phyloP scores from a whole-genome alignment of 2,888 invertebrate species.

The Colletes collaris region DNA sequence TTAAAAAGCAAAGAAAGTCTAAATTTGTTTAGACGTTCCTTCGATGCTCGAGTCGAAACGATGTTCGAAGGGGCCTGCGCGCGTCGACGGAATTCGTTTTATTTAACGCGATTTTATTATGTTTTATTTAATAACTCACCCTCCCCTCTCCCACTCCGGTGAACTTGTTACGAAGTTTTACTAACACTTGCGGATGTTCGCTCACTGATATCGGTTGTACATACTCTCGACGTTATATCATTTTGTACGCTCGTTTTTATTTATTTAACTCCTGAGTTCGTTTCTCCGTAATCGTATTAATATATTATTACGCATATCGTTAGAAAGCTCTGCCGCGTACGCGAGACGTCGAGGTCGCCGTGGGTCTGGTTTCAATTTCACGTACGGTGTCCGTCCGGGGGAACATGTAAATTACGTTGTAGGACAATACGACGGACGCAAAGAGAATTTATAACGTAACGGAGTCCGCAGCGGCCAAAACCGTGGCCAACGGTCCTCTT shows the following conservation, averaged over 20 bases:
- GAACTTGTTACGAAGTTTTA: conserved; percentile 25
- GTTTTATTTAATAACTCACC: conserved; percentile 42
- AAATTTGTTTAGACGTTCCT: neutral
- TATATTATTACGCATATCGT: conserved; percentile 44
- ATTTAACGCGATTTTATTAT: conserved; percentile 26
- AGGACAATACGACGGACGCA: neutral
- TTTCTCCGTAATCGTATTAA: conserved; percentile 40
- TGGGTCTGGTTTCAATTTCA: conserved; percentile 36
- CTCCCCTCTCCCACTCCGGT: neutral
- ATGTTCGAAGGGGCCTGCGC: neutral
- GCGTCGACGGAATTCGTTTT: conserved; percentile 18
- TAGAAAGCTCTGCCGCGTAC: conserved; percentile 29
- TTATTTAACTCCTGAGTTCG: conserved; percentile 54
- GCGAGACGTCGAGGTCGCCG: conserved; percentile 35
- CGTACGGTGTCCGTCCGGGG: conserved; percentile 13
- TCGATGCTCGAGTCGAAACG: neutral
- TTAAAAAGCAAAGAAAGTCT: too few relatives aligned
- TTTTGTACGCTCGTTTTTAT: conserved; percentile 56
- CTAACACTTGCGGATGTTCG: conserved; percentile 53
- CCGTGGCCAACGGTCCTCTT: neutral
- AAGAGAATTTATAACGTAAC: neutral
- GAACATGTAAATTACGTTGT: neutral
- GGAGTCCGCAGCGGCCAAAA: neutral
- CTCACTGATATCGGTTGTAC: conserved; percentile 66
- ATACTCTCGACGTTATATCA: conserved; percentile 54